Evolutionary conservation across 1,140 invertebrate species (phyloP), one percentile per base, ranked within the genome.

Genomic region (Episyrphus balteatus): DNA sequence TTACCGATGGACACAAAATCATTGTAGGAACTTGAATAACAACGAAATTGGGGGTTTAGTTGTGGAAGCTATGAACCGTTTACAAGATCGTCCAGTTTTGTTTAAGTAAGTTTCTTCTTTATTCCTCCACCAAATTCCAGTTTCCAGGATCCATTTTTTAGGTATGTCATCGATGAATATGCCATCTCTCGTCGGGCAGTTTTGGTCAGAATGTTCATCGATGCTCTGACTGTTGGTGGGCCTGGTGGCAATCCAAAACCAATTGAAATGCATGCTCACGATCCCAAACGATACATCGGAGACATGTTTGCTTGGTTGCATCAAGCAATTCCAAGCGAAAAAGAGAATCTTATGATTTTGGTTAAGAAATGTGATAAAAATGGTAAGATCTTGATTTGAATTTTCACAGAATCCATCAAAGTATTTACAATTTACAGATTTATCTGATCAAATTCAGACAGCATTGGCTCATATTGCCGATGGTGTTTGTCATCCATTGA

Each of bases 251-350:
- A 78, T 52, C 85, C 88, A 13, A 83, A 88, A 56, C 91, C 93
- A 26, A 96, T 98, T 57, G 94, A 97, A 75, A 81, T 93, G 63
- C 85, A 92, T 73, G 90, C 91, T 18, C 86, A 95, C 73, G 94
- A 98, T 76, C 84, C 92, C 37, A 82, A 92, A 60, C 78, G 90
- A 40, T 99, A 99, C 64, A 82, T 96, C 36, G 90, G 91, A 19
- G 94, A 98, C 65, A 98, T 99, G 80, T 76, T 99, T 49, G 92
- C 92, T 18, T 98, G 93, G 92, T 75, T 98, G 19, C 92, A 98
- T 73, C 92, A 96, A 72, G 79, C 86, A 9, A 84, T 94, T 56
- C 92, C 92, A 15, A 74, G 83, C 33, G 96, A 99, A 69, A 90
- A 87, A 67, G 93, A 98, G 72, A 88, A 93, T 72, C 72, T 98